A percentile compares a stretch with the other conserved stretches of the same genome.
Conservation (phyloP, 1,140 invertebrate species). For the Platyura marginata region DNA sequence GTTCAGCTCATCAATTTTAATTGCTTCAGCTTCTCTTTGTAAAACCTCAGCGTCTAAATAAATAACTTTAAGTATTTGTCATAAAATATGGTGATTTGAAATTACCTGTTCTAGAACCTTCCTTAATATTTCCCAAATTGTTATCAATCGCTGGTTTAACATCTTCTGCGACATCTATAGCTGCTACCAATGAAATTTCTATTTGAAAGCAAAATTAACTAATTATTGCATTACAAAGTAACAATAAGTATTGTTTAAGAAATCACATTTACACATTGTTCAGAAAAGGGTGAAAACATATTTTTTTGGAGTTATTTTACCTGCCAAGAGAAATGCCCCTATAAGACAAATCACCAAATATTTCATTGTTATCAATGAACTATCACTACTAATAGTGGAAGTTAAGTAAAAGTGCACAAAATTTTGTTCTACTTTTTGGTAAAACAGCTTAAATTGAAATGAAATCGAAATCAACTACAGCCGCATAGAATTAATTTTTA, state of each 20-base stretch:
- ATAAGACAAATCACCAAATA: conserved; percentile 28
- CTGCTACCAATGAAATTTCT: conserved; percentile 20
- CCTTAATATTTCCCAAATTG: conserved; percentile 58
- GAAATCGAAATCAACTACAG: neutral
- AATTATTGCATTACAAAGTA: conserved; percentile 8
- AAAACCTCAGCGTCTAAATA: conserved; percentile 56
- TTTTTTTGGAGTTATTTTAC: conserved; percentile 18
- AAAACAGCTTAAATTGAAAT: neutral
- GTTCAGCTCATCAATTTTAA: conserved; percentile 89
- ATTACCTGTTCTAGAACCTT: conserved; percentile 67
- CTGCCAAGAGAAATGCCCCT: conserved; percentile 29
- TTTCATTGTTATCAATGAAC: conserved; percentile 26
- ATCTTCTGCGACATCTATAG: conserved; percentile 26
- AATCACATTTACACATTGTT: conserved; percentile 2
- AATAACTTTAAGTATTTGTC: neutral
- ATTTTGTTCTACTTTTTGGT: neutral
- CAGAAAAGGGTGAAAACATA: conserved; percentile 1
- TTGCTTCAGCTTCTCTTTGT: conserved; percentile 85
- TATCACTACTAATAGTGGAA: neutral
- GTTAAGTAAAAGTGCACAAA: too few species aligned
- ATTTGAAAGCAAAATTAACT: conserved; percentile 11
- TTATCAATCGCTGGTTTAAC: conserved; percentile 39
- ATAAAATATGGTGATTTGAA: neutral
- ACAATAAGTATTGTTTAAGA: conserved; percentile 6
- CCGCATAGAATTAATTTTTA: neutral